phyloP scores from a whole-genome alignment of 2,797 vertebrate genomes.

The Channallabes apus region DNA sequence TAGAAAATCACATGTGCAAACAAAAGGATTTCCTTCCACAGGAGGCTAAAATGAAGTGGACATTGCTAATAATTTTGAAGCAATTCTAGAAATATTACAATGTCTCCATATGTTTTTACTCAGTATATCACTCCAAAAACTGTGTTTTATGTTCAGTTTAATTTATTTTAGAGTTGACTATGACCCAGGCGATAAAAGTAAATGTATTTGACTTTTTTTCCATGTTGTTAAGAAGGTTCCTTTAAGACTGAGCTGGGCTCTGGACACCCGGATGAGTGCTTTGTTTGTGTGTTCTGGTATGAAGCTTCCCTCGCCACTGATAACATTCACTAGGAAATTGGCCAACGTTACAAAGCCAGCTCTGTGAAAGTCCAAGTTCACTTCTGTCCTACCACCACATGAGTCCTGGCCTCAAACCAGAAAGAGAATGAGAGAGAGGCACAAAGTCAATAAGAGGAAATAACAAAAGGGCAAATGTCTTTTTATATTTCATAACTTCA shows the following conservation, averaged over 20 bases:
- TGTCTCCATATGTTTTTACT: not conserved
- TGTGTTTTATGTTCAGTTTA: not conserved
- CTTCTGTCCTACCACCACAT: conserved; percentile 34
- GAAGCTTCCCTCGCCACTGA: conserved; percentile 36
- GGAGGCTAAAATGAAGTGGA: not conserved
- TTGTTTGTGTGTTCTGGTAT: conserved; percentile 32
- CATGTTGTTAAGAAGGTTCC: not conserved
- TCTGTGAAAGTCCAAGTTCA: conserved; percentile 58
- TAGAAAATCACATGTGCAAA: not conserved
- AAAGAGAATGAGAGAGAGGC: not conserved
- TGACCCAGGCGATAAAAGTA: conserved; percentile 1
- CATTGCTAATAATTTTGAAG: not conserved
- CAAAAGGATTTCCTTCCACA: not conserved
- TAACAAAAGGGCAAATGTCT: not conserved
- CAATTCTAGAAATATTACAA: not conserved
- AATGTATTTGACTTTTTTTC: not conserved
- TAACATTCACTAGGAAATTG: conserved; percentile 58
- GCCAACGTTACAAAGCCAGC: conserved; percentile 62
- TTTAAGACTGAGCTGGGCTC: conserved; percentile 12
- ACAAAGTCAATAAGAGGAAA: conserved; percentile 15
- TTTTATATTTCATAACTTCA: conserved; percentile 18
- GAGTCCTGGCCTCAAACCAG: conserved; percentile 6
- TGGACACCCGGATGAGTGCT: conserved; percentile 17
- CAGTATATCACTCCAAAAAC: not conserved
- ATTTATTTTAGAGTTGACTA: not conserved